Evolutionary conservation across 2,797 vertebrate species (phyloP), one percentile per base, ranked within the genome.

Genomic region (Strix occidentalis): DNA sequence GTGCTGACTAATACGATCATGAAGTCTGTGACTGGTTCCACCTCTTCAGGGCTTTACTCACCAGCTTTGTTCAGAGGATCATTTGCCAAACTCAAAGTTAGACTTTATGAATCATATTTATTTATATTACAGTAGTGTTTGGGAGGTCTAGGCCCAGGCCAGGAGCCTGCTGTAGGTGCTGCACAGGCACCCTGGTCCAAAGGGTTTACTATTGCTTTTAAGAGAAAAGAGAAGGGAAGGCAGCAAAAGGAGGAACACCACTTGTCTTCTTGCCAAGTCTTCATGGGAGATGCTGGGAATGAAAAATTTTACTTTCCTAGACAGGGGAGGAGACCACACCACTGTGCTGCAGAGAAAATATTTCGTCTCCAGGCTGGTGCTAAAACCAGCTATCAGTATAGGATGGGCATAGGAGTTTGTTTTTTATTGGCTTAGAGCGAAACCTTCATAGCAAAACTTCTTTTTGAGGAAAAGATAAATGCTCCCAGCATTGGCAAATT

Each of bases 11-110:
- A 95, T 70, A 50, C 0, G 4, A 72, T 35, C 86, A 35, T 19
- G 72, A 39, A 71, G 82, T 64, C 70, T 65, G 39, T 61, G 71
- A 15, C 64, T 92, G 54, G 10, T 94, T 88, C 83, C 63, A 88
- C 80, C 58, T 81, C 63, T 92, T 84, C 81, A 79, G 83, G 69
- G 85, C 70, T 72, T 91, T 90, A 81, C 80, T 96, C 83, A 88
- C 74, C 63, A 76, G 79, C 86, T 87, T 85, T 25, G 50, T 89
- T 74, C 75, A 53, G 88, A 56, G 66, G 16, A 93, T 95, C 56
- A 25, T 31, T 71, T 87, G 83, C 84, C 78, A 92, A 71, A 87
- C 65, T 87, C 69, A 16, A 87, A 39, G 77, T 81, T 86, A 69
- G 76, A 53, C 56, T 90, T 86, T 60, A 84, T 79, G 86, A 93